These are phyloP conservation scores for Kryptolebias ocellatus DNA, from an alignment of 2,797 vertebrate genomes.

Conservation along the genomic window DNA sequence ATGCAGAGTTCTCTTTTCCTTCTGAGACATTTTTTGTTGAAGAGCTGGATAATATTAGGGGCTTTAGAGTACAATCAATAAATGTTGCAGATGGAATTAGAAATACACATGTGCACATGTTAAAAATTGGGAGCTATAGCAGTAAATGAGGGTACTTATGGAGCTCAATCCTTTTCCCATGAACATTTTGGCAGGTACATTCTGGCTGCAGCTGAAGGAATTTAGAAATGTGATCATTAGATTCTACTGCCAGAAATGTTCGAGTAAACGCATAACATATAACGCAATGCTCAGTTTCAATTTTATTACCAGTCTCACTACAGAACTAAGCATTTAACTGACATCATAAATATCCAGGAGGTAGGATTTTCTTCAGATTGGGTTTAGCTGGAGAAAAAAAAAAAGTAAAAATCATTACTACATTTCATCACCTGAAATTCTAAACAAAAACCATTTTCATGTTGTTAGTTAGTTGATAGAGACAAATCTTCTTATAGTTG, in stretches of 20 bases:
- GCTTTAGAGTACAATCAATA: conserved; percentile 33
- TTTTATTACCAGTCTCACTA: not conserved
- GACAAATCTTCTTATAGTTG: too few species aligned
- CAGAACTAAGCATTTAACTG: not conserved
- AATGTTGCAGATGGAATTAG: conserved; percentile 7
- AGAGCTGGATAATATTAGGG: conserved; percentile 17
- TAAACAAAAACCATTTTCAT: too few species aligned
- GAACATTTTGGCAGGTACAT: not conserved
- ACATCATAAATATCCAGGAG: too few species aligned
- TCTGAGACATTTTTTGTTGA: conserved; percentile 38
- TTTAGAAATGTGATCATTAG: not conserved
- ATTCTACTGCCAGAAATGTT: not conserved
- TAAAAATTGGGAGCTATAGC: not conserved
- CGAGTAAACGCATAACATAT: not conserved
- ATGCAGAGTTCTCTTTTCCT: conserved; percentile 41
- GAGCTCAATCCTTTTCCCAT: not conserved
- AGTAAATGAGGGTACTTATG: not conserved
- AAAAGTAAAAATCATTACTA: too few species aligned
- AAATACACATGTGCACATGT: not conserved
- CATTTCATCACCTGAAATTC: too few species aligned
- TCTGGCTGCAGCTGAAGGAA: not conserved
- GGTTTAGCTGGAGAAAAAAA: too few species aligned
- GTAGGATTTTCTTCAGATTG: too few species aligned
- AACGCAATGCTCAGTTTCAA: too few species aligned
- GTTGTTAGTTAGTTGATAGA: too few species aligned